A percentile compares a stretch with the other conserved stretches of the same genome.
These are phyloP conservation scores for Epiperipatus broadwayi DNA, from an alignment of 2,888 invertebrate species.

Conservation along the genomic window DNA sequence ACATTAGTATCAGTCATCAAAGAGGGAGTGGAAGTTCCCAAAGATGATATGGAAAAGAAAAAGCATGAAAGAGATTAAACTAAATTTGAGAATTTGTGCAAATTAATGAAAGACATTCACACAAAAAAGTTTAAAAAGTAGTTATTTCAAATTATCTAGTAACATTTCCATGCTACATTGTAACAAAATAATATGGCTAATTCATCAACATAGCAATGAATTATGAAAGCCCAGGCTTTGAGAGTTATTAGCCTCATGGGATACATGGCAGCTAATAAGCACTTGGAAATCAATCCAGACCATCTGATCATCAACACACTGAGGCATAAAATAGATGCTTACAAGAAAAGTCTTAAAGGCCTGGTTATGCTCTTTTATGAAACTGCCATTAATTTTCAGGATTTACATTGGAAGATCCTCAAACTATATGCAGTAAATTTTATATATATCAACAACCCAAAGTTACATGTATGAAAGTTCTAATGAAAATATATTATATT, in stretches of 20 bases:
- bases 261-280: slow-evolving; percentile 39
- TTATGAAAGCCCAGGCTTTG: slow-evolving; percentile 38
- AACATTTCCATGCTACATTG: slow-evolving; percentile 37
- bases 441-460: no score
- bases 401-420: slow-evolving; percentile 34
- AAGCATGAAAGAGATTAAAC: slow-evolving; percentile 33
- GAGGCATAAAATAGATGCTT: slow-evolving; percentile 30
- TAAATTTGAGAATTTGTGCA: slow-evolving; percentile 33
- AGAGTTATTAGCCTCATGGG: slow-evolving; percentile 36
- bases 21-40: slow-evolving; percentile 30
- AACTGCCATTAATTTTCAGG: slow-evolving; percentile 36
- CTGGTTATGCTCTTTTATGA: slow-evolving; percentile 33
- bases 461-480: no score
- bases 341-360: slow-evolving; percentile 36
- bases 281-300: slow-evolving; percentile 36
- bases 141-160: slow-evolving; percentile 34
- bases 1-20: slow-evolving; percentile 29
- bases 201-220: slow-evolving; percentile 38
- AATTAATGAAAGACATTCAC: slow-evolving; percentile 35
- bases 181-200: slow-evolving; percentile 37
- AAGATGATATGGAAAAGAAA: slow-evolving; percentile 34
- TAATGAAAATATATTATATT: no score
- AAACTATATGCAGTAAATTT: slow-evolving; percentile 32
- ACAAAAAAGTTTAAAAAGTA: slow-evolving; percentile 37
- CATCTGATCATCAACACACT: slow-evolving; percentile 33